Percentiles rank a stretch among this genome's conserved stretches.
Conservation (phyloP, 2,113 vertebrate genomes). For the Falco punctatus region DNA sequence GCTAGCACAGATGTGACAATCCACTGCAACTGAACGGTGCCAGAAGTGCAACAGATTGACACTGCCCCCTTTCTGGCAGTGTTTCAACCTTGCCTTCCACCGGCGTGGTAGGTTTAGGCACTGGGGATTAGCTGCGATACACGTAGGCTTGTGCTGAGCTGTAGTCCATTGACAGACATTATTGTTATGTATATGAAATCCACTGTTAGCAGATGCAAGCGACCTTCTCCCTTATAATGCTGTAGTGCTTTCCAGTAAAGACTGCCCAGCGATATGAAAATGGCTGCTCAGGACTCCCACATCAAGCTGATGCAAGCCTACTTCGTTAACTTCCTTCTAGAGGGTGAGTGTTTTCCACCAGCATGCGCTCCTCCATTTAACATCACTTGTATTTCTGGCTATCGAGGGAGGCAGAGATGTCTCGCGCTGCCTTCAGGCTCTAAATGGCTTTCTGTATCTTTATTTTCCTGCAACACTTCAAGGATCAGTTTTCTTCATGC, state of each 20-base stretch:
- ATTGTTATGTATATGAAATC: background rate
- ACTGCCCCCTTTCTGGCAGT: conserved; percentile 14
- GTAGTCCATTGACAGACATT: background rate
- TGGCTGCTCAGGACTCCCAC: conserved; percentile 35
- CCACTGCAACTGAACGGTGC: background rate
- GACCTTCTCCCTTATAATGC: background rate
- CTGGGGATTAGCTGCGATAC: background rate
- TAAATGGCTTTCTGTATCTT: conserved; percentile 55
- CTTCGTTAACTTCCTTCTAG: background rate
- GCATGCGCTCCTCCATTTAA: background rate
- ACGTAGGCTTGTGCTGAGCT: background rate
- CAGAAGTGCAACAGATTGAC: background rate
- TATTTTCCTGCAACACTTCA: conserved; percentile 62
- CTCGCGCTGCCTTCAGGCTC: conserved; percentile 42
- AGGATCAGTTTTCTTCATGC: conserved; percentile 62
- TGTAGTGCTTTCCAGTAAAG: background rate
- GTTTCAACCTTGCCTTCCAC: fast-evolving
- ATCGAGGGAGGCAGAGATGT: conserved; percentile 34
- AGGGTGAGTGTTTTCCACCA: conserved; percentile 23
- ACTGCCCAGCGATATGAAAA: background rate
- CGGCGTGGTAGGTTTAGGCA: fast-evolving
- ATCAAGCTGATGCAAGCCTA: background rate
- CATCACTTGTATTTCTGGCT: conserved; percentile 34
- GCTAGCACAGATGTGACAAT: conserved; percentile 1
- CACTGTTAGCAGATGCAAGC: background rate